Percentiles rank a stretch among this genome's conserved stretches.
phyloP scores from a whole-genome alignment of 2,797 vertebrate genomes.

The Fistularia commersonii region DNA sequence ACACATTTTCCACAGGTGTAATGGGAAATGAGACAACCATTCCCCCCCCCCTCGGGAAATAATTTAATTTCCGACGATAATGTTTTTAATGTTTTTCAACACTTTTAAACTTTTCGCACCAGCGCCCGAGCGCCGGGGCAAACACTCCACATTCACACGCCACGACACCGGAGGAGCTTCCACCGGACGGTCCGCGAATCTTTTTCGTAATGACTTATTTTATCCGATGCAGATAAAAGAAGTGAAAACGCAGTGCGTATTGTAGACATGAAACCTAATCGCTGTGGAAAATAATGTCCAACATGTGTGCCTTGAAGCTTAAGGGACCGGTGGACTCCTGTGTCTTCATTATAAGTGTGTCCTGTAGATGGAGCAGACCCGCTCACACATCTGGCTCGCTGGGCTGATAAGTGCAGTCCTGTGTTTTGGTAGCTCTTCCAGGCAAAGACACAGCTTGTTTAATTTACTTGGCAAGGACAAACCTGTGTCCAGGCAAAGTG shows the following conservation, averaged over 20 bases:
- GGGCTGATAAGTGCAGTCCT: conserved; percentile 43
- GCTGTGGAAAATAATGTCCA: conserved; percentile 22
- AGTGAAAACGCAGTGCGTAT: neutral
- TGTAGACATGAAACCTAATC: conserved; percentile 9
- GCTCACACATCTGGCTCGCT: conserved; percentile 51
- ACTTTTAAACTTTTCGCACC: conserved; percentile 14
- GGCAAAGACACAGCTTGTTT: conserved; percentile 56
- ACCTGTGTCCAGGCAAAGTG: conserved; percentile 43
- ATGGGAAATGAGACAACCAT: conserved; percentile 49
- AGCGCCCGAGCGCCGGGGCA: conserved; percentile 10
- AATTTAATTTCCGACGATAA: conserved; percentile 23
- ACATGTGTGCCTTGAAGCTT: conserved; percentile 34
- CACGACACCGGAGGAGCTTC: neutral
- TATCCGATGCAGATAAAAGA: conserved; percentile 6
- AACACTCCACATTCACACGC: conserved; percentile 6
- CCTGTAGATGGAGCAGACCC: conserved; percentile 29
- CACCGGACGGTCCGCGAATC: neutral
- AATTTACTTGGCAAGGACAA: conserved; percentile 62
- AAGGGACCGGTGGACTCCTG: conserved; percentile 23
- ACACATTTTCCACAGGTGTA: conserved; percentile 54
- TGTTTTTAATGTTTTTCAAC: neutral
- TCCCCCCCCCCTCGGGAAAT: conserved; percentile 27
- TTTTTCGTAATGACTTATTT: conserved; percentile 13
- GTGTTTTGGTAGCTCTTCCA: conserved; percentile 54
- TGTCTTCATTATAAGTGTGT: conserved; percentile 39